These are phyloP conservation scores for Panagrolaimus sp. DNA, from an alignment of 1,140 invertebrate species.

Conservation along the genomic window DNA sequence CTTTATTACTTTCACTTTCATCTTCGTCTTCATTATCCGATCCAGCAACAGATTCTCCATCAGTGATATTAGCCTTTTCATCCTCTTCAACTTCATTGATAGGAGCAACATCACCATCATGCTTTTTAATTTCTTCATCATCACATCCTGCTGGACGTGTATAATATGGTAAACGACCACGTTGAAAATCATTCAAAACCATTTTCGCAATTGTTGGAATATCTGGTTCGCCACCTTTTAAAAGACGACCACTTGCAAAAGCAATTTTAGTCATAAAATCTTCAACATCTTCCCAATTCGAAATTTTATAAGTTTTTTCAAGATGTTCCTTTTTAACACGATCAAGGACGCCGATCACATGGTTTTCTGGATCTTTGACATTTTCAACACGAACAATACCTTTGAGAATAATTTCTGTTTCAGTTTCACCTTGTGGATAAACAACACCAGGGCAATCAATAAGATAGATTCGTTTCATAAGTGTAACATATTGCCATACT, in stretches of 20 bases:
- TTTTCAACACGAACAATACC: conserved; percentile 81
- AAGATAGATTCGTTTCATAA: conserved; percentile 92
- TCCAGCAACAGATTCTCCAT: conserved; percentile 33
- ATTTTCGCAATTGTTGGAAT: conserved; percentile 79
- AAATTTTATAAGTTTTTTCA: conserved; percentile 73
- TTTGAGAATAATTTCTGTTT: conserved; percentile 91
- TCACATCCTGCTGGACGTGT: conserved; percentile 46
- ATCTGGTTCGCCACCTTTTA: conserved; percentile 94
- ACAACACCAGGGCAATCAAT: conserved; percentile 98
- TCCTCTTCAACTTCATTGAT: conserved; percentile 51
- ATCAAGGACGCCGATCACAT: conserved; percentile 74
- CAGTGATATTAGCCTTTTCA: conserved; percentile 28
- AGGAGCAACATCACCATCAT: conserved; percentile 36
- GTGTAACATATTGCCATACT: conserved; percentile 95
- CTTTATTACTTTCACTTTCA: conserved; percentile 24
- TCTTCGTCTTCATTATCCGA: conserved; percentile 27
- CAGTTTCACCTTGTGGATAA: conserved; percentile 78
- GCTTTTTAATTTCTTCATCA: conserved; percentile 26
- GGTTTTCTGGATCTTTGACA: conserved; percentile 86
- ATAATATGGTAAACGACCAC: conserved; percentile 64
- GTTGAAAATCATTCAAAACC: conserved; percentile 96
- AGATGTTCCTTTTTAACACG: conserved; percentile 85
- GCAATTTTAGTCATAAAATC: conserved; percentile 91
- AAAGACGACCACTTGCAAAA: conserved; percentile 75
- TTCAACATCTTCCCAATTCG: conserved; percentile 66